phyloP scores from a whole-genome alignment of 2,113 vertebrate genomes.

The Mesocricetus auratus region DNA sequence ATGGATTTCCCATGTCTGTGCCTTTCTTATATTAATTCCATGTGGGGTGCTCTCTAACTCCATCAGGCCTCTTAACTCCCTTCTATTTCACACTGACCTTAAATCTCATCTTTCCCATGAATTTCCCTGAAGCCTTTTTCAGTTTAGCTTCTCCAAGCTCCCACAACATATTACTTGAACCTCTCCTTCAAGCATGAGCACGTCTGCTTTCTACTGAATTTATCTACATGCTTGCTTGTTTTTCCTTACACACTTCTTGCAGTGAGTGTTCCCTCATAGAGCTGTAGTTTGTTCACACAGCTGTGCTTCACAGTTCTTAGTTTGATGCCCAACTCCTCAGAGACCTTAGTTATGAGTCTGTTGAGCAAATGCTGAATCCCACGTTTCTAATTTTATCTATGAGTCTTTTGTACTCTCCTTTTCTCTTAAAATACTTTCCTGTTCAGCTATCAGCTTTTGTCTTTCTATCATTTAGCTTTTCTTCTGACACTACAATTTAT shows the following conservation, averaged over 20 bases:
- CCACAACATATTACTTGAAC: background rate
- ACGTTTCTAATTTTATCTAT: background rate
- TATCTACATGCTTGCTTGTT: accelerated
- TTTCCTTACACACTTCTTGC: accelerated
- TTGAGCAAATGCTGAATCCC: background rate
- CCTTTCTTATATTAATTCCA: background rate
- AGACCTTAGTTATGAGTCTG: background rate
- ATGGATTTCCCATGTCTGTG: background rate
- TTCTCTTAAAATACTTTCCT: background rate
- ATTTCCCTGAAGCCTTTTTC: background rate
- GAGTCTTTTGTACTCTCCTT: background rate
- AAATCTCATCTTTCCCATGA: background rate
- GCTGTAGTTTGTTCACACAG: background rate
- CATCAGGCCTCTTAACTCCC: background rate
- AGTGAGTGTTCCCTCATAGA: background rate
- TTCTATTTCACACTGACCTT: background rate
- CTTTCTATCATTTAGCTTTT: background rate
- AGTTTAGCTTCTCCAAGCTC: background rate
- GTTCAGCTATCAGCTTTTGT: background rate
- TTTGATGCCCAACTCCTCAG: background rate
- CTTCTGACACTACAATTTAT: background rate
- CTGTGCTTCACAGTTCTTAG: background rate
- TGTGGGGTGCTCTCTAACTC: background rate
- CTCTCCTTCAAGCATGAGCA: background rate
- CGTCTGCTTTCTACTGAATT: background rate